Conservation (phyloP, 1,140 invertebrate genomes). For the Rhyacophila brunnea region DNA sequence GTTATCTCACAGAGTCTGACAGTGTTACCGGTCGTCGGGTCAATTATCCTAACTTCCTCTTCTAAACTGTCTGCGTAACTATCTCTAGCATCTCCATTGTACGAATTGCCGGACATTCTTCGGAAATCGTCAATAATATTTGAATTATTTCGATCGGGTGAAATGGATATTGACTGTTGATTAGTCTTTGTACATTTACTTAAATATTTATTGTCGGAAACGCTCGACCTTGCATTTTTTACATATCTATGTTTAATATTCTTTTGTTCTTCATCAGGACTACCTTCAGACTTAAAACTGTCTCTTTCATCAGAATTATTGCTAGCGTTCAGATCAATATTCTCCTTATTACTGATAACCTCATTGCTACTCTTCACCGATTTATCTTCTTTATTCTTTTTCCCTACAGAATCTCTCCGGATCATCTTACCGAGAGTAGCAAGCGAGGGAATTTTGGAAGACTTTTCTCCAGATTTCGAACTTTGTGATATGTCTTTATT, state of each 20-base stretch:
- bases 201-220: conserved; percentile 41
- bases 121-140: conserved; percentile 40
- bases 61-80: conserved; percentile 33
- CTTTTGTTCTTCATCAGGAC: conserved; percentile 28
- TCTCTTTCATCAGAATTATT: conserved; percentile 7
- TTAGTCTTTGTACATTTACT: conserved; percentile 27
- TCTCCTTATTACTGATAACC: conserved; percentile 27
- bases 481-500: conserved; percentile 43
- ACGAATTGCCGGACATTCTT: conserved; percentile 16
- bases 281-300: conserved; percentile 22
- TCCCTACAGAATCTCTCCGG: conserved; percentile 49
- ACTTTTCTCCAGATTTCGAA: conserved; percentile 23
- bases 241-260: conserved; percentile 45
- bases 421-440: conserved; percentile 52
- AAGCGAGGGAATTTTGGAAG: conserved; percentile 52
- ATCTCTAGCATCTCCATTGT: conserved; percentile 15
- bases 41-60: conserved; percentile 26
- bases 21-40: conserved; percentile 24
- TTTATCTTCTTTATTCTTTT: conserved; percentile 41
- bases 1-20: conserved; percentile 12
- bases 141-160: conserved; percentile 42
- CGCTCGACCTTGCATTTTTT: conserved; percentile 44
- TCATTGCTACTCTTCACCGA: conserved; percentile 9
- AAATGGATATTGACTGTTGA: conserved; percentile 43
- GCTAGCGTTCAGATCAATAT: conserved; percentile 38